Evolutionary conservation across 2,113 vertebrate species (phyloP), one percentile per base, ranked within the genome.

Genomic region (Meriones unguiculatus): DNA sequence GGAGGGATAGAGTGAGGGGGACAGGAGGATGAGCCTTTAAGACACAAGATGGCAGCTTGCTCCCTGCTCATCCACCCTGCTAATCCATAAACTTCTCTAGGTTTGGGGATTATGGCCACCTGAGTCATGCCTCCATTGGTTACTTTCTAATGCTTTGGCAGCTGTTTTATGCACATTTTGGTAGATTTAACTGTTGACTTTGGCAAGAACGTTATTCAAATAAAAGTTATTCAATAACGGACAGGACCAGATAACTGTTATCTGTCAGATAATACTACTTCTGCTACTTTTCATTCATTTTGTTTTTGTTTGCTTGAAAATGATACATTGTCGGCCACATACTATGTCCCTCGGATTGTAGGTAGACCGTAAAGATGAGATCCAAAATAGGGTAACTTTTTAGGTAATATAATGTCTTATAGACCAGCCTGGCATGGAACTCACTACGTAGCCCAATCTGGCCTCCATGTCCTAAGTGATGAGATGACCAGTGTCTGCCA

Each of bases 231-330:
- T 89, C 2, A 72, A 17, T 54, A 22, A 30, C 70, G 22, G 62
- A 70, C 28, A 32, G 28, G 90, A 86, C n/a, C 30, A 89, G 25
- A 46, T 46, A 96, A 87, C 25, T 78, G 73, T 73, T 32, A 87
- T 90, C 64, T 93, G 54, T 70, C 52, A 50, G 67, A 54, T 52
- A 35, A 70, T 30, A 82, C 13, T 82, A 20, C 87, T 94, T 81
- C 62, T 87, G 67, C 17, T 69, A 57, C 22, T 91, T 93, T 85
- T 76, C 73, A 86, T 54, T 91, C 22, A 82, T 82, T 94, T 81
- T 17, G 7, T 87, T 92, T 94, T 94, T 28, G 13, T 69, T 17
- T 84, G 30, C 77, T 80, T 95, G 14, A 8, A 28, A 54, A 90
- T 87, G 78, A 69, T 64, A 41, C 89, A 90, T 73, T 89, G 28